These are phyloP conservation scores for Agapostemon virescens DNA, from an alignment of 2,888 invertebrate species.

Conservation along the genomic window DNA sequence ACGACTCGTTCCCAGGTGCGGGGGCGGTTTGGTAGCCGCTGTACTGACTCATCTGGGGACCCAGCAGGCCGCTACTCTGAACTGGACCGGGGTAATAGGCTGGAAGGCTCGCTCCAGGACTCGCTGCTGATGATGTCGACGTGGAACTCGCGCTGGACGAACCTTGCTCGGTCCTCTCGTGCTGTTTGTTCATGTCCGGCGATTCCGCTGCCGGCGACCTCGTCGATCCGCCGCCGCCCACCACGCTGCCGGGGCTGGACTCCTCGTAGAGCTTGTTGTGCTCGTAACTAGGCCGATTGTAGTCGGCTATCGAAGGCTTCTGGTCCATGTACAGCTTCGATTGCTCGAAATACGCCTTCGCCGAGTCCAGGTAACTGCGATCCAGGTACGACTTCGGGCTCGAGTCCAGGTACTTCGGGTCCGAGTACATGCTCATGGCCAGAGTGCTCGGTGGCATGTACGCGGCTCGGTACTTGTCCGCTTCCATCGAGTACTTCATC, in stretches of 20 bases:
- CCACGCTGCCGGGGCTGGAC: slow-evolving; percentile 81
- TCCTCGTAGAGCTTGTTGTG: slow-evolving; percentile 84
- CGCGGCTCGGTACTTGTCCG: slow-evolving; percentile 87
- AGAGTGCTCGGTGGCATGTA: slow-evolving; percentile 85
- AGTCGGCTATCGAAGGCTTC: slow-evolving; percentile 83
- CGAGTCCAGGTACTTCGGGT: slow-evolving; percentile 85
- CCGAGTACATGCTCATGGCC: slow-evolving; percentile 88
- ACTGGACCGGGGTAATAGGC: slow-evolving; percentile 79
- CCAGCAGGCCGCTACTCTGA: slow-evolving; percentile 79
- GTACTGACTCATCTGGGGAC: slow-evolving; percentile 86
- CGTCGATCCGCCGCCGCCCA: slow-evolving; percentile 78
- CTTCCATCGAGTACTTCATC: slow-evolving; percentile 90
- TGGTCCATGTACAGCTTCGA: slow-evolving; percentile 89
- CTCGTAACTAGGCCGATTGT: slow-evolving; percentile 86
- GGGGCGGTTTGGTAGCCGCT: slow-evolving; percentile 83
- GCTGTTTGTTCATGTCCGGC: slow-evolving; percentile 78
- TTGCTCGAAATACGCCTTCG: slow-evolving; percentile 87
- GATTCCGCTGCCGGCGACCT: slow-evolving; percentile 83
- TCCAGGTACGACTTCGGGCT: slow-evolving; percentile 83
- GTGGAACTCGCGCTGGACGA: slow-evolving; percentile 79
- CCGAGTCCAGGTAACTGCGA: slow-evolving; percentile 87
- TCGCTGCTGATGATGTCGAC: slow-evolving; percentile 84
- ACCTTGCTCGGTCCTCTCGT: slow-evolving; percentile 72
- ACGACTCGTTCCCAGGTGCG: slow-evolving; percentile 84
- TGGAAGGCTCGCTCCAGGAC: slow-evolving; percentile 79